Base-by-base conservation (phyloP, 2,797 vertebrate species). In the Percopsis omiscomaycus region DNA sequence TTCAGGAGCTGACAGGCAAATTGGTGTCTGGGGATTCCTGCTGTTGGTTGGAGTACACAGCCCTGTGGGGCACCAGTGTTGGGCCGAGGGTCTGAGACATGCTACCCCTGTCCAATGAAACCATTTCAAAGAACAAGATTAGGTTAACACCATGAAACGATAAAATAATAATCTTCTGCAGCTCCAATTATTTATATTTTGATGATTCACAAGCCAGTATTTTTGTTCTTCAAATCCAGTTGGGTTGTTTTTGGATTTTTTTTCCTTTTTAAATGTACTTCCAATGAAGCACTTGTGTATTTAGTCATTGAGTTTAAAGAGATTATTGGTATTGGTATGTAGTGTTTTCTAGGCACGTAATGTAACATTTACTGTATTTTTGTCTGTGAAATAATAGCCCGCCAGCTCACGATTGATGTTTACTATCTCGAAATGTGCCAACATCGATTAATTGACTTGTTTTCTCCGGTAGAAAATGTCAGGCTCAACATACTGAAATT, bases 401-500 rank as follows among this genome's bases (percentile, higher is more conserved):
- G 37, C 56, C 55, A 50, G 15, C 12, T 54, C 46, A 2, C 30
- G 42, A 28, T 32, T 37, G 5, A 47, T 52, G 49, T 55, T 64
- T 51, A 54, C 59, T 0, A 13, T 15, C 27, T 11, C 37, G 8
- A 48, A 27, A 6, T 52, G 8, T 16, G 4, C 3, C n/a, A 42
- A 42, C 37, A 42, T 9, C 6, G 37, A 42, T 42, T 42, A 6
- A 42, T 42, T 47, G 15, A 32, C 22, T 60, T 47, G 37, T 59
- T 74, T 66, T 71, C 5, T 4, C 37, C 44, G 27, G 11, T 10
- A 14, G 15, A 51, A 12, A 45, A 62, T 59, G 16, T 66, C 16
- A 51, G 0, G 27, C 55, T 37, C 22, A 13, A 52, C 16, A 47
- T 64, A 61, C 45, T 55, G 10, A 54, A 58, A 27, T 10, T 22